phyloP scores from a whole-genome alignment of 2,113 vertebrate genomes.

The Daubentonia madagascariensis region DNA sequence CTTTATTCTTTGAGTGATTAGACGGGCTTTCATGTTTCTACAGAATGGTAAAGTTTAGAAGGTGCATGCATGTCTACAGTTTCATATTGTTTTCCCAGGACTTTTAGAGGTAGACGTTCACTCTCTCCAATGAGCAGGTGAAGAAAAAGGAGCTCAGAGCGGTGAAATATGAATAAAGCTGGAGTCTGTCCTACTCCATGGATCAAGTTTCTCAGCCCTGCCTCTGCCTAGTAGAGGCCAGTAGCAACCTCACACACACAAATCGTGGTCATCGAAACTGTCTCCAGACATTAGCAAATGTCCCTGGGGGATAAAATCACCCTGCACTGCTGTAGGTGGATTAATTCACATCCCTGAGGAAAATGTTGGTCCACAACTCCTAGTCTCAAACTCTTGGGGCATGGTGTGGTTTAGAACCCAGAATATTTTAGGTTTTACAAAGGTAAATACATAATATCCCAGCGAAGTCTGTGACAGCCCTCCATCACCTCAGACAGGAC shows the following conservation, averaged over 20 bases:
- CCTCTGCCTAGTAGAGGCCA: fast-evolving
- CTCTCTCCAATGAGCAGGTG: fast-evolving
- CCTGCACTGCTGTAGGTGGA: fast-evolving
- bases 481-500: fast-evolving
- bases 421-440: neutral
- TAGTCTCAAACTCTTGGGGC: neutral
- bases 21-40: neutral
- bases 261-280: neutral
- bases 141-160: neutral
- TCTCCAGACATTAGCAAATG: neutral
- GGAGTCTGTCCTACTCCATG: fast-evolving
- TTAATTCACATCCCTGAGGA: neutral
- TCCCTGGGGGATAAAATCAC: neutral
- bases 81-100: neutral
- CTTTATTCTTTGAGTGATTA: neutral
- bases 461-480: fast-evolving
- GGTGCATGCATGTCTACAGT: fast-evolving
- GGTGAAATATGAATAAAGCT: fast-evolving
- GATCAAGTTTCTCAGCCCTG: neutral
- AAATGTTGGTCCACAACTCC: neutral
- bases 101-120: no score
- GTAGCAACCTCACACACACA: no score
- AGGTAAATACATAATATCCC: neutral
- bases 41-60: fast-evolving
- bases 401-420: neutral